phyloP scores from a whole-genome alignment of 2,797 vertebrate genomes.

The Labroides dimidiatus region DNA sequence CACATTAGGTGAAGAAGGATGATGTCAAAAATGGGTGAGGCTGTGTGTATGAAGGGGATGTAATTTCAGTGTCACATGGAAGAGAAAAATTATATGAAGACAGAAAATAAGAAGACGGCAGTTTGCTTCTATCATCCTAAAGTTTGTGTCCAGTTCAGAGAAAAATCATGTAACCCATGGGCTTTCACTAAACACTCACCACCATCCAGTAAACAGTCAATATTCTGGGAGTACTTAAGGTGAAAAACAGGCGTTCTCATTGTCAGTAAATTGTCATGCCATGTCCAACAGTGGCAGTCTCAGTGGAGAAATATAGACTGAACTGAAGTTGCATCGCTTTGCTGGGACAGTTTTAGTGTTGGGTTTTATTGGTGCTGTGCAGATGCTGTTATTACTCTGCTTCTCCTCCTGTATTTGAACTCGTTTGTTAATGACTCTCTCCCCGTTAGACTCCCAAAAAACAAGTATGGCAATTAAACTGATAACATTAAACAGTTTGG shows the following conservation, averaged over 20 bases:
- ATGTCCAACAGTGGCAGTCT: conserved; percentile 7
- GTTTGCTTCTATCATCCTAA: neutral
- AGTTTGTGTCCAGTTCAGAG: neutral
- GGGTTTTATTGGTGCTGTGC: conserved; percentile 18
- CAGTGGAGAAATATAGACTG: neutral
- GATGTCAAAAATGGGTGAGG: neutral
- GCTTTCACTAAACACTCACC: no score
- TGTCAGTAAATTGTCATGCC: conserved; percentile 6
- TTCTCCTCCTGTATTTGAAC: conserved; percentile 3
- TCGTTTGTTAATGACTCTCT: conserved; percentile 13
- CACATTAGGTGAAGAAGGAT: neutral
- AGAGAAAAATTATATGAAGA: neutral
- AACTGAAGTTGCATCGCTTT: neutral
- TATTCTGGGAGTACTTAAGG: neutral
- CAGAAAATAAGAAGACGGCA: neutral
- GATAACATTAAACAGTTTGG: neutral
- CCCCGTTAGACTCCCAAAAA: conserved; percentile 1
- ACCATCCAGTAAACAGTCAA: no score
- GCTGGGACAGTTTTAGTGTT: conserved; percentile 17
- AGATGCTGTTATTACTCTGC: neutral
- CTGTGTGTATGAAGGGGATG: neutral
- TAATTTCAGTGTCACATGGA: neutral
- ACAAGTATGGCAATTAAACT: neutral
- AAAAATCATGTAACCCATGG: neutral
- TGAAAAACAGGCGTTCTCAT: neutral